Base-by-base conservation (phyloP, 2,113 vertebrate species). In the Tragelaphus scriptus region DNA sequence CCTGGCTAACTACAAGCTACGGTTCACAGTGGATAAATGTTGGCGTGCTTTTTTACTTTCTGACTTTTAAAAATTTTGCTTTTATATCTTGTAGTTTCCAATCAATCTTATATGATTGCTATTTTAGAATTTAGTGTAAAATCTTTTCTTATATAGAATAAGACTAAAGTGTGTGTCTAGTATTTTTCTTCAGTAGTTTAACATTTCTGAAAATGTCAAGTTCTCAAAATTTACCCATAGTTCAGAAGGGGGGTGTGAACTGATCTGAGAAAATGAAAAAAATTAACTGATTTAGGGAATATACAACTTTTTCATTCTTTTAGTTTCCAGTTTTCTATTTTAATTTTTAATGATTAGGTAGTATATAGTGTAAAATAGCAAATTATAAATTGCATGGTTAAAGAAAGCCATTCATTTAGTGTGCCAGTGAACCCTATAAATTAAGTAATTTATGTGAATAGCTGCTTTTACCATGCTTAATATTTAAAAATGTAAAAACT, bases 181-280 rank as follows among this genome's bases (percentile, higher is more conserved):
- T 99, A 25, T 98, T 98, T 98, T 98, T 97, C 98, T 98, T 98
- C 97, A 91, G 32, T 98, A 95, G 98, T 98, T 98, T 98, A 98
- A 97, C 97, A 96, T 98, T 99, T 98, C 98, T 99, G 97, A 99
- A 99, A 98, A 98, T 98, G 94, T 96, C 96, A 98, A 98, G 98
- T 99, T 99, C 97, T 99, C 98, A 98, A 98, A 99, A 98, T 99
- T 97, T 99, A 98, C 98, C 98, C 98, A 98, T 98, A 98, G 97
- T 84, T 98, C 98, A 97, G 97, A 99, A 98, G 97, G 96, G 98
- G 98, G 98, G 96, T 98, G 94, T 97, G 90, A 98, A 98, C 97
- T 99, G 94, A 99, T 98, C 97, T 79, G 89, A 98, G 98, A 98
- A 98, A 99, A 98, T 98, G 85, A 98, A 99, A 98, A 97, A 98